Evolutionary conservation across 2,888 invertebrate genomes (phyloP).

Genomic region (Amphipyra tragopoginis): DNA sequence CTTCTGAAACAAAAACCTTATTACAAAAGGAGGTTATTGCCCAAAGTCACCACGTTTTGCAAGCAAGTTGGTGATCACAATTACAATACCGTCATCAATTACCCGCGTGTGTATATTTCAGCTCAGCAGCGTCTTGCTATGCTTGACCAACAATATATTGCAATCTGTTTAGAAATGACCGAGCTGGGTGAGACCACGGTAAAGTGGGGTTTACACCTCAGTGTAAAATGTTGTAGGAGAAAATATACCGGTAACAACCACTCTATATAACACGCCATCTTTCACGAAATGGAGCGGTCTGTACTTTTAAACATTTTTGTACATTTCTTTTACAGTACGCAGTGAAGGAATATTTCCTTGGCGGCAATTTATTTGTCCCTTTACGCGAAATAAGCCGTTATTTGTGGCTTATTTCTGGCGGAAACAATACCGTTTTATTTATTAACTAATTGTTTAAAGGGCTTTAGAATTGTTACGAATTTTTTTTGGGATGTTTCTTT

Average conservation of each 20-base stretch:
- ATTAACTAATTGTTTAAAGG: conserved; percentile 61
- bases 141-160: no score
- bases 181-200: no score
- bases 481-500: conserved; percentile 9
- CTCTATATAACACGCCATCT: conserved; percentile 8
- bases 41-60: no score
- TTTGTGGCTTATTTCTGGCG: conserved; percentile 55
- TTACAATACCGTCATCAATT: no score
- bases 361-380: conserved; percentile 60
- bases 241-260: conserved; percentile 18
- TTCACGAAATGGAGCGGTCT: conserved; percentile 46
- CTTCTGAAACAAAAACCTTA: no score
- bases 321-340: conserved; percentile 46
- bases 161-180: no score
- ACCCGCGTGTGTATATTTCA: no score
- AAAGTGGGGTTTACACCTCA: conserved; percentile 14
- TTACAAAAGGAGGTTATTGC: no score
- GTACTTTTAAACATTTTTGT: conserved; percentile 49
- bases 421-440: conserved; percentile 62
- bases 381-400: conserved; percentile 48
- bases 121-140: no score
- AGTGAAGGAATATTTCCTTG: conserved; percentile 54
- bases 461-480: conserved; percentile 26
- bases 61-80: no score
- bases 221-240: conserved; percentile 7